Conservation (phyloP, 2,888 invertebrate species). For the Stenichneumon culpator region DNA sequence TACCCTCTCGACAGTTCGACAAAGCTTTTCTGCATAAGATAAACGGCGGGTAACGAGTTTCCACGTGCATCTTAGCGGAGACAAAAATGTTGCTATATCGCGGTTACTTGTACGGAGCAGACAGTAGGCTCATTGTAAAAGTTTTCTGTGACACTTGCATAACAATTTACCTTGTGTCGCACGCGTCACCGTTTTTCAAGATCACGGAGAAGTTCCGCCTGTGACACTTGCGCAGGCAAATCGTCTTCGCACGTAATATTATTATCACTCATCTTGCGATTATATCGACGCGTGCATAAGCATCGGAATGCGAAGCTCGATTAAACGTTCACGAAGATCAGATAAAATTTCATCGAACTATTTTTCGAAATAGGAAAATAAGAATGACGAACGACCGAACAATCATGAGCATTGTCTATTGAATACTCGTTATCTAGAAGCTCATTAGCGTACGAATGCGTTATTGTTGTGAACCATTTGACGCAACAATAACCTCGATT, state of each 20-base stretch:
- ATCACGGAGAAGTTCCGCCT: not conserved
- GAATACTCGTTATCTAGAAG: not conserved
- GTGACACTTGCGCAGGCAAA: conserved; percentile 3
- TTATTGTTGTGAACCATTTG: no score
- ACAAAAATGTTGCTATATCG: not conserved
- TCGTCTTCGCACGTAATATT: not conserved
- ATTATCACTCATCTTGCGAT: not conserved
- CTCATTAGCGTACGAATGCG: not conserved
- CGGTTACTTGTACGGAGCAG: not conserved
- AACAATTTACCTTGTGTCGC: conserved; percentile 37
- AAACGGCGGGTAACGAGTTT: conserved; percentile 39
- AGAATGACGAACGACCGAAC: not conserved
- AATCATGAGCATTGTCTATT: not conserved
- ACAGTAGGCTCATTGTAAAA: conserved; percentile 15
- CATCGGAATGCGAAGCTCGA: not conserved
- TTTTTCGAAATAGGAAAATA: not conserved
- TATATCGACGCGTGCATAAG: not conserved
- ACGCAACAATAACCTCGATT: not conserved
- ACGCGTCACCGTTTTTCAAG: conserved; percentile 41
- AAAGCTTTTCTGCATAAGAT: conserved; percentile 40
- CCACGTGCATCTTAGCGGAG: conserved; percentile 30
- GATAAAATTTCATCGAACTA: not conserved
- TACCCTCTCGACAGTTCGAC: not conserved
- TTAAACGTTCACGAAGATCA: not conserved
- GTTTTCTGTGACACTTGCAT: conserved; percentile 50